A percentile compares a stretch with the other conserved stretches of the same genome.
Conservation (phyloP, 2,797 vertebrate species). For the Syngnathus rostellatus region DNA sequence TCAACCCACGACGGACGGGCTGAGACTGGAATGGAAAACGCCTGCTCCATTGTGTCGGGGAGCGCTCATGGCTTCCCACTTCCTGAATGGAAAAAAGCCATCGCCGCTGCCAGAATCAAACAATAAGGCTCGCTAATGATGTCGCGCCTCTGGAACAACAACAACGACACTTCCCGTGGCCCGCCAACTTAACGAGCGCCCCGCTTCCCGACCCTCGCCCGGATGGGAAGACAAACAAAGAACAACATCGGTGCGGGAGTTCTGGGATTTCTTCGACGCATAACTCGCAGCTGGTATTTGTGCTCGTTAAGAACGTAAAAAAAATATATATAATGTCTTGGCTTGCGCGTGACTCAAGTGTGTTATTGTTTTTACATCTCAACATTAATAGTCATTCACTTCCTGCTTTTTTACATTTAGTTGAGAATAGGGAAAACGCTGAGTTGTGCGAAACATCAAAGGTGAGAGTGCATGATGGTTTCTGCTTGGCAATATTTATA, state of each 20-base stretch:
- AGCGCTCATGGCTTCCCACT: slow-evolving; percentile 51
- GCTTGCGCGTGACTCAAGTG: background rate
- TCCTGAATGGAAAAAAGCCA: slow-evolving; percentile 74
- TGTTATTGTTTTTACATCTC: background rate
- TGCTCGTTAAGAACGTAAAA: background rate
- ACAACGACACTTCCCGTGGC: slow-evolving; percentile 67
- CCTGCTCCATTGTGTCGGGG: slow-evolving; percentile 67
- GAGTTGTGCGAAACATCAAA: background rate
- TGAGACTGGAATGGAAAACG: slow-evolving; percentile 30
- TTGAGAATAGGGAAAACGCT: background rate
- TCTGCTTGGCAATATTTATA: background rate
- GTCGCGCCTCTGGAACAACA: slow-evolving; percentile 58
- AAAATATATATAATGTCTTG: background rate
- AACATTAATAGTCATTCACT: background rate
- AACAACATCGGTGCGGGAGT: background rate
- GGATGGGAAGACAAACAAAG: background rate
- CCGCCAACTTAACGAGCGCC: slow-evolving; percentile 61
- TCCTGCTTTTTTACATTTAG: background rate
- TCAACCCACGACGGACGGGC: background rate
- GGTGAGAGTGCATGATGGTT: background rate
- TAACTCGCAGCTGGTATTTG: background rate
- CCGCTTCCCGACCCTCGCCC: slow-evolving; percentile 27
- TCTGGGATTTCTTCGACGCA: background rate
- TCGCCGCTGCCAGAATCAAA: slow-evolving; percentile 68
- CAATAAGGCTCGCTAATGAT: slow-evolving; percentile 71